These are phyloP conservation scores for Emberiza fucata DNA, from an alignment of 2,113 vertebrate genomes.

Conservation along the genomic window DNA sequence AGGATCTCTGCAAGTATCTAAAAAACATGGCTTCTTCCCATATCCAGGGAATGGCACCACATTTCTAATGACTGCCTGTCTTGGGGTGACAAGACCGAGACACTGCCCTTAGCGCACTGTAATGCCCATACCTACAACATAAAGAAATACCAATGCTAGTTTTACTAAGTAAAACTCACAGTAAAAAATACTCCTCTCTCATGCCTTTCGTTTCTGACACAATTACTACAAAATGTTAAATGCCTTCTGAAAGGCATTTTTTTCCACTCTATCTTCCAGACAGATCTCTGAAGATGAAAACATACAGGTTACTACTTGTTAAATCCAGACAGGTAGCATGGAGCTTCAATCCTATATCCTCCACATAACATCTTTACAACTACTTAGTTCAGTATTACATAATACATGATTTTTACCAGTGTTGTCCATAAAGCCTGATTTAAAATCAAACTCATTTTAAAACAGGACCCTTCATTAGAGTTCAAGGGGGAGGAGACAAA, in stretches of 20 bases:
- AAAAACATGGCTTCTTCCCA: not conserved
- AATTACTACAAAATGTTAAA: not conserved
- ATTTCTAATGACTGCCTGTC: not conserved
- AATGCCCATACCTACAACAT: not conserved
- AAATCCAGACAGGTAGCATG: not conserved
- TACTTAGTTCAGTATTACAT: not conserved
- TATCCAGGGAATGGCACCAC: not conserved
- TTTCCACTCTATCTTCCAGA: not conserved
- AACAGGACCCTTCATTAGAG: not conserved
- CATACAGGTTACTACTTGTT: not conserved
- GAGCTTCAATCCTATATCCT: not conserved
- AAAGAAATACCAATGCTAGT: not conserved
- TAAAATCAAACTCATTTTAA: not conserved
- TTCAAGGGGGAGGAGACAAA: not conserved
- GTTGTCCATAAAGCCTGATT: not conserved
- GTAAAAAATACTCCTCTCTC: not conserved
- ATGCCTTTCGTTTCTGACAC: not conserved
- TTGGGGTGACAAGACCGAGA: not conserved
- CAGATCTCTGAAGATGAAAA: not conserved
- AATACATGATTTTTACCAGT: not conserved
- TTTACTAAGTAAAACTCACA: not conserved
- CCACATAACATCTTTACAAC: not conserved
- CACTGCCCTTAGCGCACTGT: accelerated
- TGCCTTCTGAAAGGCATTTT: not conserved
- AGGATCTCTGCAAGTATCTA: not conserved